phyloP scores from a whole-genome alignment of 2,888 invertebrate species.

The Hemicrepidius hirtus region DNA sequence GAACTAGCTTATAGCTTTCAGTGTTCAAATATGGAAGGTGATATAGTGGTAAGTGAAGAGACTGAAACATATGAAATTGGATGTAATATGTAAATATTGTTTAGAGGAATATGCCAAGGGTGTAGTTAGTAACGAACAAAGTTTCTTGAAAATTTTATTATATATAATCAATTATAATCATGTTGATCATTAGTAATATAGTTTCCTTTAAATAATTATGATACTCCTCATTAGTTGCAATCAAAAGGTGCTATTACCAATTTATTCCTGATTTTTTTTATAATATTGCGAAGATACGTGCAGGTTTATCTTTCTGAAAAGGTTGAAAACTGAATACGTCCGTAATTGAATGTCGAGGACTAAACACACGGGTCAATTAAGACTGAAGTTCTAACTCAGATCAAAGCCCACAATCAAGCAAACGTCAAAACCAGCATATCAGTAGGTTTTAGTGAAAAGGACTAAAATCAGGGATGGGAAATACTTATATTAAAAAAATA shows the following conservation, averaged over 20 bases:
- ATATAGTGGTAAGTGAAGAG: conserved; percentile 34
- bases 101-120: neutral
- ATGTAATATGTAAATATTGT: neutral
- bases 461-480: too few species aligned
- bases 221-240: too few species aligned
- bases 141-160: too few species aligned
- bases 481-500: too few species aligned
- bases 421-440: conserved; percentile 3
- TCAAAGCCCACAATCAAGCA: conserved; percentile 15
- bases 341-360: conserved; percentile 9
- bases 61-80: conserved; percentile 6
- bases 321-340: conserved; percentile 2
- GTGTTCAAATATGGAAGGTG: conserved; percentile 31
- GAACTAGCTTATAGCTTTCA: conserved; percentile 28
- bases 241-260: too few species aligned
- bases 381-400: neutral
- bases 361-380: conserved; percentile 15
- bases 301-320: neutral
- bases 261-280: too few species aligned
- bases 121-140: too few species aligned
- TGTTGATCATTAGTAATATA: too few species aligned
- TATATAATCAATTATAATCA: too few species aligned
- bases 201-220: too few species aligned
- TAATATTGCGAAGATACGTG: neutral
- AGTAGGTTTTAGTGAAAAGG: too few species aligned